Evolutionary conservation across 2,888 invertebrate genomes (phyloP).

Genomic region (Pediacus dermestoides): DNA sequence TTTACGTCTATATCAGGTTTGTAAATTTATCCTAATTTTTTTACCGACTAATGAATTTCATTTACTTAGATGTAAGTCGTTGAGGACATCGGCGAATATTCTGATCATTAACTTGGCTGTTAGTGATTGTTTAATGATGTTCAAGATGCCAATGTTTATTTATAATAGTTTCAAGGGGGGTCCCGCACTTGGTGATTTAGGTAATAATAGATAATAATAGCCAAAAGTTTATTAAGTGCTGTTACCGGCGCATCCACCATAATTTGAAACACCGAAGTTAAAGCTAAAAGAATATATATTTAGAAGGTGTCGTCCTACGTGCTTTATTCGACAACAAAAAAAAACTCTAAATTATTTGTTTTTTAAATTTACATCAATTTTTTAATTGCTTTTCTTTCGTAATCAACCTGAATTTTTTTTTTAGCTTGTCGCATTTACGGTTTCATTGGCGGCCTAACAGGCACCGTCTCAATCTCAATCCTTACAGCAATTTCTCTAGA

Average conservation of each 20-base stretch:
- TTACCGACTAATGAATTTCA: background rate
- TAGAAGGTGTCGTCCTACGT: no score
- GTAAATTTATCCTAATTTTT: constrained; percentile 6
- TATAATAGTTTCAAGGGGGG: constrained; percentile 71
- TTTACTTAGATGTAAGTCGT: constrained; percentile 61
- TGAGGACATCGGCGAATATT: constrained; percentile 72
- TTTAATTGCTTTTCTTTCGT: background rate
- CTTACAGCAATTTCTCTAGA: constrained; percentile 77
- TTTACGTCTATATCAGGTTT: constrained; percentile 69
- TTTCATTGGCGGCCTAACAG: constrained; percentile 75
- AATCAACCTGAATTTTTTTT: constrained; percentile 30
- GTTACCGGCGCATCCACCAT: no score
- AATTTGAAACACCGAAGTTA: no score
- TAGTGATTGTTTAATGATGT: constrained; percentile 69
- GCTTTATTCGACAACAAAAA: no score
- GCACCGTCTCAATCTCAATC: constrained; percentile 77
- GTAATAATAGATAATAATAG: constrained; percentile 47
- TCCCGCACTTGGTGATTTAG: constrained; percentile 67
- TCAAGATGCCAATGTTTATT: constrained; percentile 70
- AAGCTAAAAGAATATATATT: no score
- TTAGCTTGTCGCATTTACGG: constrained; percentile 76
- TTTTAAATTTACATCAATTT: constrained; percentile 1
- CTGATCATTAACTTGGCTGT: constrained; percentile 72
- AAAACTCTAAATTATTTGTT: no score
- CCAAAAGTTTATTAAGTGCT: no score